Conservation (phyloP, 2,797 vertebrate species). For the Takifugu ocellatus region DNA sequence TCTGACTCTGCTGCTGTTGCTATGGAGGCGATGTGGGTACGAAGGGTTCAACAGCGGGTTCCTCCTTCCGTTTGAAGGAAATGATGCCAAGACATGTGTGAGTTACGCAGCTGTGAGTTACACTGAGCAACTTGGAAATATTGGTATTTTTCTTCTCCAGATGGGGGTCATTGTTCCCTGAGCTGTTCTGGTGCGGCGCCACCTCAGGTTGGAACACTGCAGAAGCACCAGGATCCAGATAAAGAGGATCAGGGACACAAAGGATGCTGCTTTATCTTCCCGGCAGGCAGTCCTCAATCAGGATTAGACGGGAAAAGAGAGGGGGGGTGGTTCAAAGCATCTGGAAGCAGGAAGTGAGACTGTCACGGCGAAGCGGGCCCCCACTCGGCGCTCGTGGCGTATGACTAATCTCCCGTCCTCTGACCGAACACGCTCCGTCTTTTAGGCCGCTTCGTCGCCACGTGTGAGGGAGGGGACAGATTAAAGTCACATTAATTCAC, state of each 20-base stretch:
- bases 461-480: slow-evolving; percentile 51
- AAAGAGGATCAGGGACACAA: slow-evolving; percentile 54
- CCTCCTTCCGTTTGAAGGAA: slow-evolving; percentile 16
- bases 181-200: slow-evolving; percentile 6
- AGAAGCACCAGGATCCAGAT: slow-evolving; percentile 21
- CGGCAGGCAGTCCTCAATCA: slow-evolving; percentile 41
- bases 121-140: neutral
- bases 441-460: slow-evolving; percentile 31
- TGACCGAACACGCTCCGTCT: slow-evolving; percentile 43
- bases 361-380: slow-evolving; percentile 23
- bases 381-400: slow-evolving; percentile 37
- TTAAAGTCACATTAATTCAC: slow-evolving; percentile 68
- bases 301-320: slow-evolving; percentile 45
- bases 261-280: slow-evolving; percentile 56
- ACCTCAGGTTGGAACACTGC: slow-evolving; percentile 32
- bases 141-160: slow-evolving; percentile 21
- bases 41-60: slow-evolving; percentile 2
- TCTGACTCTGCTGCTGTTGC: slow-evolving; percentile 29
- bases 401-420: slow-evolving; percentile 64
- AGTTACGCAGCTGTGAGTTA: neutral
- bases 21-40: slow-evolving; percentile 1
- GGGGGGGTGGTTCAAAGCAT: slow-evolving; percentile 28
- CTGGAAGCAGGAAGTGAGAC: slow-evolving; percentile 61
- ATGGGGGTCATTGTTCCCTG: slow-evolving; percentile 47
- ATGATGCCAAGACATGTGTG: slow-evolving; percentile 1